A percentile compares a stretch with the other conserved stretches of the same genome.
phyloP scores from a whole-genome alignment of 2,797 vertebrate species.

The Malurus leucopterus region DNA sequence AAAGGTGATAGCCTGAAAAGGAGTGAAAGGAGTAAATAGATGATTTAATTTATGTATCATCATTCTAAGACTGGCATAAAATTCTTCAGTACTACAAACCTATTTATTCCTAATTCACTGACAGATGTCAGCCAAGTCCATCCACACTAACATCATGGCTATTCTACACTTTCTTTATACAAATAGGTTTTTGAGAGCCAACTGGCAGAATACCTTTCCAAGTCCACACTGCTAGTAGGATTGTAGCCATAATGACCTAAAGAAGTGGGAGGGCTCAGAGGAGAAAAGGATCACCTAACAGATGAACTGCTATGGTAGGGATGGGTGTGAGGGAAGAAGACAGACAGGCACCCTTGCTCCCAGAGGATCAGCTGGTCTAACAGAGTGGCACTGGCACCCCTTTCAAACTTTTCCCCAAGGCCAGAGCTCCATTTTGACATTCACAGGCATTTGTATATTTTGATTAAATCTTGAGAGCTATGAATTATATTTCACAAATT shows the following conservation, averaged over 20 bases:
- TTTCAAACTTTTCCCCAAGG: background rate
- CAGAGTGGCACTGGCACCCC: background rate
- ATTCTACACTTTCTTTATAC: background rate
- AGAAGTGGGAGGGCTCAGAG: background rate
- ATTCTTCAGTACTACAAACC: background rate
- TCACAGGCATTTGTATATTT: background rate
- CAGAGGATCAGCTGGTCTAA: background rate
- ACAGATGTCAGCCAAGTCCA: background rate
- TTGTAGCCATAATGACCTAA: background rate
- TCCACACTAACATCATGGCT: background rate
- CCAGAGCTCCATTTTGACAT: background rate
- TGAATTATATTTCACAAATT: background rate
- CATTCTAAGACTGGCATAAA: background rate
- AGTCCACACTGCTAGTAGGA: background rate
- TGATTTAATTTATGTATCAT: background rate
- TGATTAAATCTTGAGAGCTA: slow-evolving; percentile 6
- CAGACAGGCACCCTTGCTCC: background rate
- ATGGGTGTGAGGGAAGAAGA: background rate
- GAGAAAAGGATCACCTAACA: background rate
- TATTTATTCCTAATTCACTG: background rate
- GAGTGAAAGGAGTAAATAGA: background rate
- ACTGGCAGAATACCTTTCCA: background rate
- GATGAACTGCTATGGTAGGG: background rate
- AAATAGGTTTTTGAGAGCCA: background rate
- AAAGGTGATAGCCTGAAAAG: background rate